Base-by-base conservation (phyloP, 1,140 invertebrate species). In the Zaprionus vittiger region DNA sequence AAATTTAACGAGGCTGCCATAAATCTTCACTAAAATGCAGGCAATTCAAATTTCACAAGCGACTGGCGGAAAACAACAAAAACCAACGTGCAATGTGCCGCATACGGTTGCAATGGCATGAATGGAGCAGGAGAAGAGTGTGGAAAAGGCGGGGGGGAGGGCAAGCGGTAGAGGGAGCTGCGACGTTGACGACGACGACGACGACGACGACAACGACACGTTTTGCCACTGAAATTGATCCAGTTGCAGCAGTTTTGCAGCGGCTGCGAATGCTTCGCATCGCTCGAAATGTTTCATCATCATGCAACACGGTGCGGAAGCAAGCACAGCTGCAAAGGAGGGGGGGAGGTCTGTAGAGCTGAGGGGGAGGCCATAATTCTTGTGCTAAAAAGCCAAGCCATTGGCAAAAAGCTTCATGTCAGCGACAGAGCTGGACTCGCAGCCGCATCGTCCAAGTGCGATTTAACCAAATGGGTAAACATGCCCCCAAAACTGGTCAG, bases 1-100 rank as follows among this genome's bases (percentile, higher is more conserved):
- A 91, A 89, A 91, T 91, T 91, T 91, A 91, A 91, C 89, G 89
- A 91, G 81, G 41, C 81, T 83, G 83, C 89, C 89, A 91, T 91
- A 91, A 91, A 91, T 91, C 89, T 91, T 91, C 55, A 77, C 77
- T 82, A 80, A 89, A 91, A 91, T 89, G 77, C 89, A 91, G 84
- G 81, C 89, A 91, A 89, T 91, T 91, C 89, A 91, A 91, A 91
- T 84, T 80, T 87, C 64, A 75, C 70, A 82, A 86, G 72, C 54
- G 52, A 47, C 71, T 41, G 44, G 12, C 60, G 60, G 60, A 38
- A 68, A 74, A 37, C 56, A 76, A 71, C 38, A 67, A 68, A 47
- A 79, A 22, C 52, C 28, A 75, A 67, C 47, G 22, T 72, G 34
- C 54, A 66, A 73, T 49, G 41, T 77, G 62, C 31, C 28, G 22